These are phyloP conservation scores for Chrosomus eos DNA, from an alignment of 2,797 vertebrate species.

Conservation along the genomic window DNA sequence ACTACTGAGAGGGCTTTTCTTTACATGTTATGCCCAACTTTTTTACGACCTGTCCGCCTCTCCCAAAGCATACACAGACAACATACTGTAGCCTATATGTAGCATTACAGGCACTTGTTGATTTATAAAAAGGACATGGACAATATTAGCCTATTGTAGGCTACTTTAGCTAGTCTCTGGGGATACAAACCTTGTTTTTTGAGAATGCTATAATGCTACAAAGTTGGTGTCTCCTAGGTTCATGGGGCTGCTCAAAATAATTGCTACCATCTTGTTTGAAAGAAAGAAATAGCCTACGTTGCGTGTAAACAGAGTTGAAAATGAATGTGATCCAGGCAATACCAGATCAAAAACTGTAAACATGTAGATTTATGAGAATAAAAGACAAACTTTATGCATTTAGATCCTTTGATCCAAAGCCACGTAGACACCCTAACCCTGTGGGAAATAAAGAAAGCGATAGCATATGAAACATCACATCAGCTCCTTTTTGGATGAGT, in stretches of 20 bases:
- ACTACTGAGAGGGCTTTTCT: slow-evolving; percentile 60
- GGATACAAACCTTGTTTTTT: not conserved
- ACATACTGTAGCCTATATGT: slow-evolving; percentile 36
- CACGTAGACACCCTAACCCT: not conserved
- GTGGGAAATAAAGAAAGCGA: not conserved
- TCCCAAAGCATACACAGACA: slow-evolving; percentile 51
- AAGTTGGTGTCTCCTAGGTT: not conserved
- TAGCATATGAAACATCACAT: not conserved
- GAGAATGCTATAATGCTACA: not conserved
- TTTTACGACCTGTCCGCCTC: slow-evolving; percentile 63
- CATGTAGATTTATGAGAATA: not conserved
- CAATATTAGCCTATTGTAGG: not conserved
- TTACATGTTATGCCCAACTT: slow-evolving; percentile 60
- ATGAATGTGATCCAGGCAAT: not conserved
- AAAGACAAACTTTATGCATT: not conserved
- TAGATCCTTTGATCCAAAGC: not conserved
- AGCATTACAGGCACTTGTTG: slow-evolving; percentile 40
- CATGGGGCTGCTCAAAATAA: not conserved
- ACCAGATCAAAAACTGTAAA: not conserved
- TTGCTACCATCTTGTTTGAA: slow-evolving; percentile 6
- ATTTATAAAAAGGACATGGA: not conserved
- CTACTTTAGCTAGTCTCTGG: not conserved
- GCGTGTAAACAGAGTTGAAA: not conserved
- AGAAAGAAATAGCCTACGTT: not conserved
- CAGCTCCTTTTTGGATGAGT: not conserved